Evolutionary conservation across 2,888 invertebrate genomes (phyloP), one percentile per base, ranked within the genome.

Genomic region (Synanthedon tipuliformis): DNA sequence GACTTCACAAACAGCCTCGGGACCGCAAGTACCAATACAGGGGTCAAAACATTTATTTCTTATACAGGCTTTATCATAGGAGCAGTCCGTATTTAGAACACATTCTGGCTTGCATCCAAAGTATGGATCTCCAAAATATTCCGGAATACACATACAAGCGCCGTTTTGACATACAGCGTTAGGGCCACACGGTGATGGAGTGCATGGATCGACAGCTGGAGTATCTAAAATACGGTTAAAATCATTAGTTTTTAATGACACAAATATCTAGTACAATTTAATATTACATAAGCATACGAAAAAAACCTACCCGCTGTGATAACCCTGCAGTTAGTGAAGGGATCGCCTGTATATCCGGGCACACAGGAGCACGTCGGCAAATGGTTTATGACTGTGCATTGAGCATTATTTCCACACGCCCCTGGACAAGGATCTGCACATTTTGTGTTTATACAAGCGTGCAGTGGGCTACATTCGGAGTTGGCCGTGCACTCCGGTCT

Each of bases 341-440:
- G 94, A 87, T 95, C 92, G 41, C 95, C 95, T 16, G 90, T 90
- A 67, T 89, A 93, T 50, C 92, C 92, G 51, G 82, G 77, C 11
- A 88, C 66, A 68, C 95, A 95, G 27, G 89, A 90, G 70, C 94
- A 92, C 52, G 89, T 86, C 23, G 92, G 92, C 65, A 94, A 68
- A 75, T 93, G 92, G 61, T 92, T 93, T 50, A 91, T 88, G 16
- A 93, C 92, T 67, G 90, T 91, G 66, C 94, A 94, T 50, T 91
- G 88, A 1, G 94, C 92, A 69, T 93, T 93, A 61, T 88, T 89
- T 10, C 93, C 94, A 69, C 94, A 95, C 4, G 91, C 92, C 56
- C 93, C 94, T 7, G 93, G 92, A 63, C 94, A 95, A 8, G 94
- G 94, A 75, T 94, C 92, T 51, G 80, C 73, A 66, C 94, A 94